phyloP scores from a whole-genome alignment of 2,888 invertebrate genomes.

The Bugulina stolonifera region DNA sequence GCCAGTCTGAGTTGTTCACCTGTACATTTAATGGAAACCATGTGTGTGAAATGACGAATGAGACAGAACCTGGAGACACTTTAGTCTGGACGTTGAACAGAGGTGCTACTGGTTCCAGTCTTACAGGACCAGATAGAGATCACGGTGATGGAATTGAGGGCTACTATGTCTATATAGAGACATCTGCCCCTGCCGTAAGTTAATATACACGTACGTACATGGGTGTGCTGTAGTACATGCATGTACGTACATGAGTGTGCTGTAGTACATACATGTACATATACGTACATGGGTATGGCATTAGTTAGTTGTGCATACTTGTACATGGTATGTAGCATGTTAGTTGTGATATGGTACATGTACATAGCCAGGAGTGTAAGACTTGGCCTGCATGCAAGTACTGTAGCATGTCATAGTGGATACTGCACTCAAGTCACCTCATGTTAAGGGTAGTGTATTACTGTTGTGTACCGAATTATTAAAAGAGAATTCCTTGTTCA shows the following conservation, averaged over 20 bases:
- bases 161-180: constrained; percentile 40
- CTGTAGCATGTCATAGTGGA: too few species aligned
- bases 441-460: too few species aligned
- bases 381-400: too few species aligned
- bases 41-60: constrained; percentile 28
- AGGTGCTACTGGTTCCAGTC: constrained; percentile 19
- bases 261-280: background rate
- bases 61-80: constrained; percentile 24
- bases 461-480: too few species aligned
- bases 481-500: too few species aligned
- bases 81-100: constrained; percentile 28
- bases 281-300: background rate
- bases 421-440: too few species aligned
- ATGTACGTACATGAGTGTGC: background rate
- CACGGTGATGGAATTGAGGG: constrained; percentile 30
- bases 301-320: too few species aligned
- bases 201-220: constrained; percentile 26
- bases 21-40: background rate
- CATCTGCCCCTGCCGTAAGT: constrained; percentile 35
- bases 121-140: constrained; percentile 29
- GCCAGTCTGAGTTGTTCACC: background rate
- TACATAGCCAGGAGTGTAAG: too few species aligned
- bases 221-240: background rate
- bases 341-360: too few species aligned
- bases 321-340: too few species aligned